Base-by-base conservation (phyloP, 2,113 vertebrate species). In the Pituophis catenifer region DNA sequence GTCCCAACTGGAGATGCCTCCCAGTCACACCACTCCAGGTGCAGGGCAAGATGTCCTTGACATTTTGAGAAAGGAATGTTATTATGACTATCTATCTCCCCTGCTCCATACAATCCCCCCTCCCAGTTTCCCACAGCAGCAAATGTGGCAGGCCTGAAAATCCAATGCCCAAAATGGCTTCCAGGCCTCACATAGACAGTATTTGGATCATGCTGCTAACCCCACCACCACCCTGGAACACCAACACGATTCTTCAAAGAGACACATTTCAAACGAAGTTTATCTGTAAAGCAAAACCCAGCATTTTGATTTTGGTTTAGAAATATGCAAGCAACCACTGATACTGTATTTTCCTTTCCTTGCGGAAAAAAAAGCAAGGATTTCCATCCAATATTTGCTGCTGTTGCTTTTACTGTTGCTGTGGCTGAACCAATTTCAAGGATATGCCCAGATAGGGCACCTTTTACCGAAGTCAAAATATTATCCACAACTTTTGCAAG, bases 401-500 rank as follows among this genome's bases (percentile, higher is more conserved):
- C 24, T 26, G 48, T 23, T 50, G 9, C 26, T 65, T 26, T 38
- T 38, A 15, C 75, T 44, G 17, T 21, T 19, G 75, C 7, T 44
- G 15, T 21, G 23, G 57, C 44, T 12, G 9, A 86, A 86, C 23
- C 44, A 86, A 52, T 50, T 50, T 86, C 48, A 50, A 86, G 24
- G 48, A 50, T 48, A 86, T 11, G 3, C 23, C 85, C 9, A 44
- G 70, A 75, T 38, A 75, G 70, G n/a, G n/a, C 70, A 75, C 70
- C 2, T 33, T 17, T 48, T 48, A 75, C n/a, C 7, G 26, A 26
- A 23, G 62, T 48, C 59, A 0, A 10, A 10, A 0, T 54, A 15
- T 24, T 4, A 0, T 54, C 21, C 23, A 54, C 53, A 21, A 3
- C 0, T 88, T 88, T 58, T 52, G 8, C 38, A 19, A 81, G 70